phyloP scores from a whole-genome alignment of 2,113 vertebrate genomes.

The Pyrgilauda ruficollis region DNA sequence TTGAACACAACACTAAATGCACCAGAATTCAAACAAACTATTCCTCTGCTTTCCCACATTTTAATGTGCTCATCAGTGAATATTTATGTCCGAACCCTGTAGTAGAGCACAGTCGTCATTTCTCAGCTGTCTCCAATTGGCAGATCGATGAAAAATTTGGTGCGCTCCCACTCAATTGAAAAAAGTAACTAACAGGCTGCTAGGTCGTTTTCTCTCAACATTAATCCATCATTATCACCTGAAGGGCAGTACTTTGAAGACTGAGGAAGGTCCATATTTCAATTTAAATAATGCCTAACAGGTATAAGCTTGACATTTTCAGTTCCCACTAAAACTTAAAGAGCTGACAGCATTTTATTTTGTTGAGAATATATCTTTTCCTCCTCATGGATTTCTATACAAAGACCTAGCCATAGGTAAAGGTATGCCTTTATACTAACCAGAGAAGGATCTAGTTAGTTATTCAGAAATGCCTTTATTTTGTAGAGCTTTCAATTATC shows the following conservation, averaged over 20 bases:
- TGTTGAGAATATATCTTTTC: slow-evolving; percentile 31
- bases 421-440: neutral
- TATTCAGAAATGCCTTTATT: neutral
- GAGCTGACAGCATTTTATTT: slow-evolving; percentile 65
- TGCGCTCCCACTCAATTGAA: slow-evolving; percentile 60
- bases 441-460: neutral
- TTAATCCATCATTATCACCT: slow-evolving; percentile 75
- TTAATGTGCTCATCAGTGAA: slow-evolving; percentile 54
- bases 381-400: neutral
- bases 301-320: slow-evolving; percentile 70
- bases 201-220: slow-evolving; percentile 62
- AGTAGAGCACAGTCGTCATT: slow-evolving; percentile 51
- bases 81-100: slow-evolving; percentile 36
- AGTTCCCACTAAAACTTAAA: slow-evolving; percentile 57
- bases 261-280: slow-evolving; percentile 65
- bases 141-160: slow-evolving; percentile 69
- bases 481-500: neutral
- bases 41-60: slow-evolving; percentile 27
- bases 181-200: slow-evolving; percentile 68
- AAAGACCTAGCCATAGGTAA: neutral
- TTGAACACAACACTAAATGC: neutral
- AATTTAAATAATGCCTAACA: slow-evolving; percentile 71
- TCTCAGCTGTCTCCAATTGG: slow-evolving; percentile 70
- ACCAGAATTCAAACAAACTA: neutral
- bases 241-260: slow-evolving; percentile 69